Evolutionary conservation across 2,888 invertebrate genomes (phyloP).

Genomic region (Criorhina ranunculi): DNA sequence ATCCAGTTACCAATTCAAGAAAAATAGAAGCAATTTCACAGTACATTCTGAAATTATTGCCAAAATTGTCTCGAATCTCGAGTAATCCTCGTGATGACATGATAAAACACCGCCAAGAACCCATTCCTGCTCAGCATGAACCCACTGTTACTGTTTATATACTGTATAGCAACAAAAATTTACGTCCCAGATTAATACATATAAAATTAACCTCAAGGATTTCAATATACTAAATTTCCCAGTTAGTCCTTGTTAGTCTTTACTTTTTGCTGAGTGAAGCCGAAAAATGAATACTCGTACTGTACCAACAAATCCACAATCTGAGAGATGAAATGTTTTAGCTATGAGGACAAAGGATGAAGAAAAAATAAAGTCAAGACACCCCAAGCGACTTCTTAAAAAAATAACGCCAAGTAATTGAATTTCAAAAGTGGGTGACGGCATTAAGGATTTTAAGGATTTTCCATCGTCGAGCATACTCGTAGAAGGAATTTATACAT

Average conservation of each 20-base stretch:
- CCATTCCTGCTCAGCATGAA: constrained; percentile 52
- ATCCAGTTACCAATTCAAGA: constrained; percentile 9
- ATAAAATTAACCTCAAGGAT: constrained; percentile 64
- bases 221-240: constrained; percentile 52
- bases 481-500: constrained; percentile 29
- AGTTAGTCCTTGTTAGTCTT: background rate
- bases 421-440: constrained; percentile 60
- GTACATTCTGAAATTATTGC: constrained; percentile 16
- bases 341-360: background rate
- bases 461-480: constrained; percentile 16
- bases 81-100: constrained; percentile 43
- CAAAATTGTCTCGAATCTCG: constrained; percentile 14
- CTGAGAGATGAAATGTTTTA: constrained; percentile 27
- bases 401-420: constrained; percentile 64
- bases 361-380: constrained; percentile 27
- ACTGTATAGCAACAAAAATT: constrained; percentile 27
- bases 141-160: constrained; percentile 21
- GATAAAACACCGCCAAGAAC: constrained; percentile 20
- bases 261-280: background rate
- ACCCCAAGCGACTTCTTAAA: constrained; percentile 41
- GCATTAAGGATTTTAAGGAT: constrained; percentile 62
- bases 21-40: constrained; percentile 18
- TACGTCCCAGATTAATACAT: constrained; percentile 50
- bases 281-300: constrained; percentile 7
- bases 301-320: constrained; percentile 19